Conservation (phyloP, 2,797 vertebrate genomes). For the Cyclopterus lumpus region DNA sequence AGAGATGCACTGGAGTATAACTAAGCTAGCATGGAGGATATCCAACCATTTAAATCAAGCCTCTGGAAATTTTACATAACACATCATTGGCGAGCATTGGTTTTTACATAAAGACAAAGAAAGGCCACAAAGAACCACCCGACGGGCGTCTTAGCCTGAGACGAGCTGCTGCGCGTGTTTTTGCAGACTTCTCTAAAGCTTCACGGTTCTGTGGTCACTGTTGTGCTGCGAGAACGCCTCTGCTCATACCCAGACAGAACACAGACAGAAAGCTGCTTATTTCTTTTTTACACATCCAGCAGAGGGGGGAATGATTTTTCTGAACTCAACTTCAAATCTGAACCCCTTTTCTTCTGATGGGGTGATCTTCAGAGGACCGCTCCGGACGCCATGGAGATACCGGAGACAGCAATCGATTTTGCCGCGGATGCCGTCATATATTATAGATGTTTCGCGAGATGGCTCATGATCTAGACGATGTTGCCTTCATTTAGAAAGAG, state of each 20-base stretch:
- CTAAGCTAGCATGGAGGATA: constrained; percentile 89
- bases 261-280: constrained; percentile 83
- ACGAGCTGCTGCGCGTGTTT: constrained; percentile 79
- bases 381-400: constrained; percentile 35
- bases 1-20: constrained; percentile 88
- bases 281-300: constrained; percentile 66
- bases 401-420: constrained; percentile 53
- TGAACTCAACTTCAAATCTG: constrained; percentile 56
- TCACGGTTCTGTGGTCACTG: constrained; percentile 86
- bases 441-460: constrained; percentile 72
- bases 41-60: constrained; percentile 87
- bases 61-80: constrained; percentile 88
- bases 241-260: constrained; percentile 77
- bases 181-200: constrained; percentile 83
- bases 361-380: constrained; percentile 18
- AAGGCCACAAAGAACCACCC: constrained; percentile 79
- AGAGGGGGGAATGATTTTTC: constrained; percentile 55
- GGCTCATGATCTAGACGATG: constrained; percentile 69
- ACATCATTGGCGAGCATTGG: constrained; percentile 86
- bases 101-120: constrained; percentile 90
- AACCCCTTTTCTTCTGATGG: constrained; percentile 48
- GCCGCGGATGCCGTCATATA: constrained; percentile 63
- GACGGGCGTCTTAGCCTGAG: constrained; percentile 83
- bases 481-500: constrained; percentile 75
- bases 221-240: constrained; percentile 84